Evolutionary conservation across 2,888 invertebrate species (phyloP).

Genomic region (Agriotes lineatus): DNA sequence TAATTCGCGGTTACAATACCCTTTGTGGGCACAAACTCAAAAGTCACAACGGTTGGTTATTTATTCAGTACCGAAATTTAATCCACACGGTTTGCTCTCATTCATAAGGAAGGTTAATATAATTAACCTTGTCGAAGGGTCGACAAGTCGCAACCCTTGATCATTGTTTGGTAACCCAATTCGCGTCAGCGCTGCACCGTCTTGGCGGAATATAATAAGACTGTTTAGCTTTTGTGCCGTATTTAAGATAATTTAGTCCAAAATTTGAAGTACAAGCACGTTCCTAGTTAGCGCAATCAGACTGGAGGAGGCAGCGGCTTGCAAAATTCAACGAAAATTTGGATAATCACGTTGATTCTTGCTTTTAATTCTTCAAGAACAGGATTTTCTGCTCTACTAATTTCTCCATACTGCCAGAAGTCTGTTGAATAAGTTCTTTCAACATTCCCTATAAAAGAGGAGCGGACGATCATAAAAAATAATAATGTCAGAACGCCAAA

Average conservation of each 20-base stretch:
- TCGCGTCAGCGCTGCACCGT: conserved; percentile 1
- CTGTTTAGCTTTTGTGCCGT: conserved; percentile 2
- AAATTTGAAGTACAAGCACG: background rate
- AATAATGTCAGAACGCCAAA: no score
- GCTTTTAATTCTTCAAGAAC: no score
- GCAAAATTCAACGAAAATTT: background rate
- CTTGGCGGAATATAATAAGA: conserved; percentile 10
- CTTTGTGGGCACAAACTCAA: no score
- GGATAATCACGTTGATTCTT: no score
- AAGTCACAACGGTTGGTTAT: background rate
- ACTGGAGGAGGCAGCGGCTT: background rate
- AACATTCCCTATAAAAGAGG: no score
- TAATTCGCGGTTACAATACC: no score
- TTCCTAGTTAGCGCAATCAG: background rate
- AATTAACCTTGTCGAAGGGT: conserved; percentile 10
- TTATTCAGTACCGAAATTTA: background rate
- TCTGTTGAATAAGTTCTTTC: no score
- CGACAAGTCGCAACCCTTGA: conserved; percentile 5
- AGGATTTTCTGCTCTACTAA: no score
- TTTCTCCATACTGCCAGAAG: no score
- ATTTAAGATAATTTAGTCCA: background rate
- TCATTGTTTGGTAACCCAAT: conserved; percentile 16
- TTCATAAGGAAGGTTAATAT: background rate
- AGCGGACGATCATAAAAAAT: no score
- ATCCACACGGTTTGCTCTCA: conserved; percentile 2